Conservation (phyloP, 2,888 invertebrate species). For the Noctua pronuba region DNA sequence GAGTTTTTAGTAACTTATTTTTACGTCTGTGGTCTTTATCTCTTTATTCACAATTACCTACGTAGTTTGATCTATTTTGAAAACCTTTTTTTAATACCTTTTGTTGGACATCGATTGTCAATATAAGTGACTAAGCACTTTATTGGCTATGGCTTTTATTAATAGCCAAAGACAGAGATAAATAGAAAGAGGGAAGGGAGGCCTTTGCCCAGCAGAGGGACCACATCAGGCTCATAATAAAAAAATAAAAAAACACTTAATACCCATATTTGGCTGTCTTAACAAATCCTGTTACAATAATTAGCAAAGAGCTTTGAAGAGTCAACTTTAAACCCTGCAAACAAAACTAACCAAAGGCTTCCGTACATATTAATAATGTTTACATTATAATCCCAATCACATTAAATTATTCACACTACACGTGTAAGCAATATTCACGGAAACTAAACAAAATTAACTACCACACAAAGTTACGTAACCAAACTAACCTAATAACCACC, state of each 20-base stretch:
- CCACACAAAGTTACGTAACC: not conserved
- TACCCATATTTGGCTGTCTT: too few relatives aligned
- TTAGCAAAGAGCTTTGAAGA: not conserved
- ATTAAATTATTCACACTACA: slow-evolving; percentile 4
- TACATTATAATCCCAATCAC: not conserved
- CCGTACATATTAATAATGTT: not conserved
- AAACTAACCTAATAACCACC: slow-evolving; percentile 17
- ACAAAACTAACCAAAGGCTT: not conserved
- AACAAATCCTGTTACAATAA: not conserved
- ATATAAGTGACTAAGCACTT: not conserved
- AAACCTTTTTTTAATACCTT: not conserved
- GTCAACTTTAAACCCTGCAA: not conserved
- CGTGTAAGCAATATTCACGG: slow-evolving; percentile 10
- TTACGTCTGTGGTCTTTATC: not conserved
- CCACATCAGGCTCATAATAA: too few relatives aligned
- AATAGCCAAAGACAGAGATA: too few relatives aligned
- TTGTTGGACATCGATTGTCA: not conserved
- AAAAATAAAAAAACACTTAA: too few relatives aligned
- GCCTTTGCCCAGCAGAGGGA: too few relatives aligned
- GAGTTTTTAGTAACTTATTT: not conserved
- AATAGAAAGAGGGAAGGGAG: too few relatives aligned
- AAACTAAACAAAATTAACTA: slow-evolving; percentile 6
- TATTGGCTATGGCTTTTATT: too few relatives aligned
- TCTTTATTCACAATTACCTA: not conserved
- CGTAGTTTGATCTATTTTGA: not conserved